phyloP scores from a whole-genome alignment of 2,797 vertebrate species.

The Alfaro cultratus region DNA sequence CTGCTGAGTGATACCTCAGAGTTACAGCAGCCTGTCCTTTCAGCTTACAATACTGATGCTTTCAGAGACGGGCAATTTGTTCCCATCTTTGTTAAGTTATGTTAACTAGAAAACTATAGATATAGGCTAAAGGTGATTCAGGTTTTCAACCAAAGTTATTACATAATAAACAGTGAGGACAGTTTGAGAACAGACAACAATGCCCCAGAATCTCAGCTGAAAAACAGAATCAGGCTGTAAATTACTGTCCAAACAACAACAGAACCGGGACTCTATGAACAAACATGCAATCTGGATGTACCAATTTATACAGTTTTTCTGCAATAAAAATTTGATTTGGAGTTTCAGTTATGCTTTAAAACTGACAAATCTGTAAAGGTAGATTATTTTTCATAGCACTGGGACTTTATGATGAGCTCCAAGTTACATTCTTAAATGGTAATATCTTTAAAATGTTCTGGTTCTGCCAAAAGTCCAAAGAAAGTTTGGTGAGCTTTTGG shows the following conservation, averaged over 20 bases:
- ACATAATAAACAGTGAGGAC: neutral
- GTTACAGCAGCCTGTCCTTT: conserved; percentile 64
- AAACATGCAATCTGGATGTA: neutral
- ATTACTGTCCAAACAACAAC: neutral
- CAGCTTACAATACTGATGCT: conserved; percentile 63
- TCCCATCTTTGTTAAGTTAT: conserved; percentile 57
- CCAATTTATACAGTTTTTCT: too few relatives aligned
- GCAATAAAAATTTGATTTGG: too few relatives aligned
- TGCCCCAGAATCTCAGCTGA: neutral
- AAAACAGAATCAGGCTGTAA: neutral
- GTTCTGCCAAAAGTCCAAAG: neutral
- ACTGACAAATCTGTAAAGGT: neutral
- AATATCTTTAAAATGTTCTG: neutral
- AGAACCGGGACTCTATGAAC: neutral
- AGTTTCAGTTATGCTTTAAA: too few relatives aligned
- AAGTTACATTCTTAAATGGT: neutral
- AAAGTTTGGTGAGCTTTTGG: neutral
- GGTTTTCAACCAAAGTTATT: conserved; percentile 5
- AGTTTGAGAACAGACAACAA: conserved; percentile 8
- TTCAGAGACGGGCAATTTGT: conserved; percentile 61
- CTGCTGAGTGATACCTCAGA: conserved; percentile 75
- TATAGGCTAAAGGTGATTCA: conserved; percentile 9
- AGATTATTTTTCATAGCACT: neutral
- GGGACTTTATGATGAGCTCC: neutral
- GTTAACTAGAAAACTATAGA: conserved; percentile 44